A percentile compares a stretch with the other conserved stretches of the same genome.
Evolutionary conservation across 1,140 invertebrate species (phyloP).

Genomic region (Eriocheir sinensis): DNA sequence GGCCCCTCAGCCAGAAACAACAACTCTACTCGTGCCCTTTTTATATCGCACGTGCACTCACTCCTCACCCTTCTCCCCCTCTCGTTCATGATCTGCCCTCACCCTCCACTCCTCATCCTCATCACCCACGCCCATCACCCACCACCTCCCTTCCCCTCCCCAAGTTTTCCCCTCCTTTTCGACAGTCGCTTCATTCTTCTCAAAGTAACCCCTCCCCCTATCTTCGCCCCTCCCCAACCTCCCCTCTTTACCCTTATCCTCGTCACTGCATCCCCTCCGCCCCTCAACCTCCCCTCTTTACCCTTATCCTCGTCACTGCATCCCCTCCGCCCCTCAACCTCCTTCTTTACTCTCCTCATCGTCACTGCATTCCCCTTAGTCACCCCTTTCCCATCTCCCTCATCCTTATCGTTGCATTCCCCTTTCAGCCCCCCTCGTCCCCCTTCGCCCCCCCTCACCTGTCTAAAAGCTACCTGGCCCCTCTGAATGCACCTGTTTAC

Average conservation of each 20-base stretch:
- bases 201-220: too few relatives aligned
- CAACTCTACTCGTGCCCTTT: not conserved
- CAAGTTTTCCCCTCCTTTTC: not conserved
- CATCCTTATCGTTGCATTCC: too few relatives aligned
- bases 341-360: not conserved
- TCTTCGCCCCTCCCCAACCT: too few relatives aligned
- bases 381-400: not conserved
- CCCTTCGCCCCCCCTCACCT: not conserved
- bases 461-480: too few relatives aligned
- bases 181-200: too few relatives aligned
- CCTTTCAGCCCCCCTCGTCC: too few relatives aligned
- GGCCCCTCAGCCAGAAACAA: too few relatives aligned
- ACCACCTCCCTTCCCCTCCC: not conserved
- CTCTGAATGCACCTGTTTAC: not conserved
- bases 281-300: not conserved
- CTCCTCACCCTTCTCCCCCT: not conserved
- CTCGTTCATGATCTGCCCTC: not conserved
- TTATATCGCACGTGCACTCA: not conserved
- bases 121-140: not conserved
- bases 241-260: too few relatives aligned
- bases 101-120: not conserved
- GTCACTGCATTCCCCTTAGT: not conserved
- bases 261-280: too few relatives aligned
- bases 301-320: not conserved
- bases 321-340: not conserved